A percentile compares a stretch with the other conserved stretches of the same genome.
Evolutionary conservation across 92 coral and sea anemone genomes (phyloP).

Genomic region (Zoanthus solanderi): DNA sequence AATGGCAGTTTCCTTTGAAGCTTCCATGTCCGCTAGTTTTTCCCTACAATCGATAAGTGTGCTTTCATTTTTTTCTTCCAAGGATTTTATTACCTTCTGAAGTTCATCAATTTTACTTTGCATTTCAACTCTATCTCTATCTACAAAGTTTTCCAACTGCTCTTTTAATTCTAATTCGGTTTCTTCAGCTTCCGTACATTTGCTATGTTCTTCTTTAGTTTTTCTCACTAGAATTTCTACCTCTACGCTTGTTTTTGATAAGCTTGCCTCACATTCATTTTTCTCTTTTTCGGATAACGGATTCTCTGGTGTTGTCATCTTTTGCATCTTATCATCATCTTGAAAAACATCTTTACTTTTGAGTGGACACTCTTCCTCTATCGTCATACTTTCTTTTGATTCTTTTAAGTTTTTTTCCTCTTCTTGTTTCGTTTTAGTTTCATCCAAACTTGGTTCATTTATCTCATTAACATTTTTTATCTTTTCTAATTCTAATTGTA

Average conservation of each 20-base stretch:
- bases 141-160: too few relatives aligned
- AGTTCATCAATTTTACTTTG: conserved; percentile 55
- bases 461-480: neutral
- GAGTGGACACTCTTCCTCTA: too few relatives aligned
- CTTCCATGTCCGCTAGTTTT: conserved; percentile 46
- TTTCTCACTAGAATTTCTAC: conserved; percentile 12
- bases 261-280: conserved; percentile 53
- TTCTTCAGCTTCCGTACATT: too few relatives aligned
- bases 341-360: neutral
- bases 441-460: too few relatives aligned
- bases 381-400: neutral
- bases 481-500: conserved; percentile 34
- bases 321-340: conserved; percentile 50
- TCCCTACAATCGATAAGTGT: conserved; percentile 48
- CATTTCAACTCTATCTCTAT: neutral
- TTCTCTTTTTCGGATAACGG: conserved; percentile 62
- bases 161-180: too few relatives aligned
- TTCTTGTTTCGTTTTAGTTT: too few relatives aligned
- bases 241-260: conserved; percentile 53
- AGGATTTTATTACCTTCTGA: conserved; percentile 49
- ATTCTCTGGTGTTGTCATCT: conserved; percentile 51
- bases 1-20: conserved; percentile 34
- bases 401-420: conserved; percentile 50
- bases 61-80: conserved; percentile 58
- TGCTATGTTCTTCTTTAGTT: too few relatives aligned